Conservation (phyloP, 2,113 vertebrate genomes). For the Panthera tigris region DNA sequence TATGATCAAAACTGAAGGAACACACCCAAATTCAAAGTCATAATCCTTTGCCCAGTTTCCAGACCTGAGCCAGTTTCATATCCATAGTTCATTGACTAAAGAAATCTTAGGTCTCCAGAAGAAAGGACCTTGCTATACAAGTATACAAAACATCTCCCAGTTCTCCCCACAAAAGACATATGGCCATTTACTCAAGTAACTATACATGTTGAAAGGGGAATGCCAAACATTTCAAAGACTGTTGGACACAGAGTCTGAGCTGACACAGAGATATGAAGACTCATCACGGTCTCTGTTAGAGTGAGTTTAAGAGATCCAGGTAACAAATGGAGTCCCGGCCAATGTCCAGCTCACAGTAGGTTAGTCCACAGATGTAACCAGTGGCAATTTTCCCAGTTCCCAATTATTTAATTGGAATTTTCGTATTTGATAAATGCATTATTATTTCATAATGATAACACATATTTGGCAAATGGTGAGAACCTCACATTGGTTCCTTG, state of each 20-base stretch:
- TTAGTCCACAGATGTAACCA: background rate
- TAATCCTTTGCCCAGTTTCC: background rate
- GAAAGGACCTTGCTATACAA: background rate
- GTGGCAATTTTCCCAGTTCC: background rate
- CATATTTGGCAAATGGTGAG: background rate
- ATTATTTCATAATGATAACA: background rate
- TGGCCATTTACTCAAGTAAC: background rate
- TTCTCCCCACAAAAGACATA: background rate
- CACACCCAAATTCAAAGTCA: background rate
- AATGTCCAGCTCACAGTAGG: background rate
- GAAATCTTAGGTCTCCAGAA: background rate
- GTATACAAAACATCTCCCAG: background rate
- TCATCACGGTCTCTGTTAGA: background rate
- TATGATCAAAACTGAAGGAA: background rate
- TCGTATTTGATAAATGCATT: background rate
- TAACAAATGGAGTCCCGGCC: background rate
- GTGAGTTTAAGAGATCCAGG: background rate
- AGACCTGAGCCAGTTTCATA: background rate
- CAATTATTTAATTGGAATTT: background rate
- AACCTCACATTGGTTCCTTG: background rate
- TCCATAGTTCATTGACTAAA: background rate
- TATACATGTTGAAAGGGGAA: background rate
- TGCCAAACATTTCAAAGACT: background rate
- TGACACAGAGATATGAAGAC: background rate
- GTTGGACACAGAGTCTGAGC: background rate